Evolutionary conservation across 2,113 vertebrate genomes (phyloP).

Genomic region (Actenoides lindsayi): DNA sequence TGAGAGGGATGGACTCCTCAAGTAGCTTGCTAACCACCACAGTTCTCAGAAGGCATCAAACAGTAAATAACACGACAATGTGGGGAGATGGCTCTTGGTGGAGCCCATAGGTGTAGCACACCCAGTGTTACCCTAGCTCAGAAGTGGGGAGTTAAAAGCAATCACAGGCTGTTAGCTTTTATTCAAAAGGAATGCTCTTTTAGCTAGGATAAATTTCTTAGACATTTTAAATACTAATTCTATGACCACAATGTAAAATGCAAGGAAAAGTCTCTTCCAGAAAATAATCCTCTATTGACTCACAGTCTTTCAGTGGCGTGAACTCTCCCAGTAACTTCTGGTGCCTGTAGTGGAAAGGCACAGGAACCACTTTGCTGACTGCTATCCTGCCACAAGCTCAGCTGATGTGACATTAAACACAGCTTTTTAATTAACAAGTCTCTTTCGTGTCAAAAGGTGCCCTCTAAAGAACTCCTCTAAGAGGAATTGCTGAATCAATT

Average conservation of each 20-base stretch:
- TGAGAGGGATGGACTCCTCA: background rate
- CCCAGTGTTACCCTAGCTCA: background rate
- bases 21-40: background rate
- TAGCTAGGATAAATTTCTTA: background rate
- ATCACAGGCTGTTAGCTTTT: background rate
- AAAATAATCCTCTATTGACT: background rate
- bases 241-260: background rate
- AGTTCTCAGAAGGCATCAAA: background rate
- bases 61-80: rapidly evolving
- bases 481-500: background rate
- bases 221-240: background rate
- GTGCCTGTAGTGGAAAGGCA: background rate
- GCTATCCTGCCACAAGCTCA: background rate
- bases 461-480: background rate
- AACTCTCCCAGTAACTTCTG: background rate
- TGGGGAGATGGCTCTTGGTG: background rate
- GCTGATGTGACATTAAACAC: background rate
- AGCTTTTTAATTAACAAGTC: background rate
- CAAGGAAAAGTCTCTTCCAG: background rate
- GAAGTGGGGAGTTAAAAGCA: background rate
- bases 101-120: background rate
- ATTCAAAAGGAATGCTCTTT: background rate
- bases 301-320: background rate
- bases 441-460: background rate
- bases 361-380: background rate